These are phyloP conservation scores for Meles meles DNA, from an alignment of 2,113 vertebrate species.

Conservation along the genomic window DNA sequence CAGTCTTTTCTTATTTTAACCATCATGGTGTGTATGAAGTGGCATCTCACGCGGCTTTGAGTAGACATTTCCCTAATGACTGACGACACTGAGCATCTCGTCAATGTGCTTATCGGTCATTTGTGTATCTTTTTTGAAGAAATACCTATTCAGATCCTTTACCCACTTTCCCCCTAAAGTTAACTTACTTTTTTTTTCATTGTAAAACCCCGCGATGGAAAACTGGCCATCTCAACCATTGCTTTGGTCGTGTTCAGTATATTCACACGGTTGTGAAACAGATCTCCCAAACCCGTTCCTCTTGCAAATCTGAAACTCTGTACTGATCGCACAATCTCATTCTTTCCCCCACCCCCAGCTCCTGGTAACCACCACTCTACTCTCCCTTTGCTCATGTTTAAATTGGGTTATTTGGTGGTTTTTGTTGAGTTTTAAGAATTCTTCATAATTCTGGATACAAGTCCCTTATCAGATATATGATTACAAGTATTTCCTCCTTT, in stretches of 20 bases:
- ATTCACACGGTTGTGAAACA: neutral
- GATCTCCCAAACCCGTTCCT: neutral
- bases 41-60: neutral
- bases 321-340: neutral
- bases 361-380: neutral
- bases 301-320: neutral
- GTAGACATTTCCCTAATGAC: constrained; percentile 5
- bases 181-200: neutral
- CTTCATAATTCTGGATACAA: neutral
- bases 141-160: neutral
- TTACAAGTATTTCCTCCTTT: neutral
- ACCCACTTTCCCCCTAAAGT: neutral
- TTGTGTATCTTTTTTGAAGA: neutral
- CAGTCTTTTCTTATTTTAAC: neutral
- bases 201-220: neutral
- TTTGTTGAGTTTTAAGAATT: neutral
- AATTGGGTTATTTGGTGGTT: neutral
- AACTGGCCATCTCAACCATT: neutral
- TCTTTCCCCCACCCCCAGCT: neutral
- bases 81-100: neutral
- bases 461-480: neutral
- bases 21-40: neutral
- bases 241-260: neutral
- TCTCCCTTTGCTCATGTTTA: neutral
- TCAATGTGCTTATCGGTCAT: neutral